Evolutionary conservation across 2,888 invertebrate genomes (phyloP), one percentile per base, ranked within the genome.

Genomic region (Drosophila melanosoma): DNA sequence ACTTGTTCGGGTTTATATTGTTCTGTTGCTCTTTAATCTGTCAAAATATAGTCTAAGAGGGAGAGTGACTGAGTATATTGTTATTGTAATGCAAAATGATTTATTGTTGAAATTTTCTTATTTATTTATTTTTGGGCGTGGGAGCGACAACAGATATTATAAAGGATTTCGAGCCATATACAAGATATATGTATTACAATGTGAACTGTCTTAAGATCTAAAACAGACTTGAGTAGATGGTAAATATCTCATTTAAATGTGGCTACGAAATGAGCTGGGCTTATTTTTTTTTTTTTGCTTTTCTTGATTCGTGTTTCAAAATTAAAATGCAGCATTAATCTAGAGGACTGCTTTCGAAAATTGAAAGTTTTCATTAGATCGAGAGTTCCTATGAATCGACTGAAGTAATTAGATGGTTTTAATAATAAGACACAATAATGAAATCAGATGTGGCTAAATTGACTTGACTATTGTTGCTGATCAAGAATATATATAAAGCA

Each of bases 31-130:
- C 89, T 88, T 86, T 74, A 90, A 87, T 80, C 84, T 87, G 87
- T 87, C 87, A 87, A 87, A 83, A 87, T 87, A 90, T 84, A 87
- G 90, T 83, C 69, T 74, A 82, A 79, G 65, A 59, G 69, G 48
- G 58, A 72, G 58, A 23, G 53, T 12, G 51, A 35, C n/a, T 3
- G 53, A 56, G 54, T 56, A 59, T 57, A 59, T 57, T 69, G 63
- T 66, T 58, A 78, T 79, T 83, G 74, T 87, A 76, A 90, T 88
- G 84, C 74, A 77, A 81, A 82, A 76, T 90, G 90, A 90, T 87
- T 90, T 87, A 87, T 87, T 89, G 68, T 86, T 63, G 65, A 40
- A 64, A 58, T 20, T 32, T 32, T 33, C 7, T 54, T 35, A 3
- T 36, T 23, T 11, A 4, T 53, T 10, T 4, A 15, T 12, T 56